A percentile compares a stretch with the other conserved stretches of the same genome.
phyloP scores from a whole-genome alignment of 2,113 vertebrate genomes.

The Pavo muticus region DNA sequence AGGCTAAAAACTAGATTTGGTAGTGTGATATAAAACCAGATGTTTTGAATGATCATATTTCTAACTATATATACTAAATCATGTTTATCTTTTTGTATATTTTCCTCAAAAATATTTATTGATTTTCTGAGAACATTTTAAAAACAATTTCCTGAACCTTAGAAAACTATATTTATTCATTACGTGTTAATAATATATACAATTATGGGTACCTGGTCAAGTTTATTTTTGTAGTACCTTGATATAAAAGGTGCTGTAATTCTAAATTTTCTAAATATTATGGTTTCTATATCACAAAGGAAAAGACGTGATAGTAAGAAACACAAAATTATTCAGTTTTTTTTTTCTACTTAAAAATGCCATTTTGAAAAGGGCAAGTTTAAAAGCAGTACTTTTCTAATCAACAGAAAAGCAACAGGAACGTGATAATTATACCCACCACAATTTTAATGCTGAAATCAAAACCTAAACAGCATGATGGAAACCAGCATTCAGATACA shows the following conservation, averaged over 20 bases:
- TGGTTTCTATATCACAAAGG: not conserved
- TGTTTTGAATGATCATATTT: constrained; percentile 84
- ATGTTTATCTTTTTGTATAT: constrained; percentile 52
- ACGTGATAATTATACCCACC: not conserved
- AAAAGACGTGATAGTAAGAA: not conserved
- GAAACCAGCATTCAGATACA: not conserved
- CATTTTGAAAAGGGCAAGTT: not conserved
- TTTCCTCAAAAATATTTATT: constrained; percentile 48
- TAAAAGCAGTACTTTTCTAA: not conserved
- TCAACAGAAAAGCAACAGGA: not conserved
- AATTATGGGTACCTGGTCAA: not conserved
- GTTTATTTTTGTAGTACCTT: constrained; percentile 19
- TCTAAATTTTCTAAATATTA: constrained; percentile 9
- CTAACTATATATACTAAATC: constrained; percentile 59
- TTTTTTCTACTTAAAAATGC: not conserved
- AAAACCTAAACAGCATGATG: not conserved
- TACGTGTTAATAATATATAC: constrained; percentile 28
- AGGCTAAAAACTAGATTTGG: constrained; percentile 78
- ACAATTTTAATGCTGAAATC: not conserved
- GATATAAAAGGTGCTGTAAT: constrained; percentile 4
- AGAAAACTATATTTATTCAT: constrained; percentile 39
- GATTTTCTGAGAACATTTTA: constrained; percentile 52
- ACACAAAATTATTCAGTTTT: not conserved
- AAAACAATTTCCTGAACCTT: constrained; percentile 50
- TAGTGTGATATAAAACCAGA: constrained; percentile 83